These are phyloP conservation scores for Ginglymostoma cirratum DNA, from an alignment of 2,113 vertebrate species.

Conservation along the genomic window DNA sequence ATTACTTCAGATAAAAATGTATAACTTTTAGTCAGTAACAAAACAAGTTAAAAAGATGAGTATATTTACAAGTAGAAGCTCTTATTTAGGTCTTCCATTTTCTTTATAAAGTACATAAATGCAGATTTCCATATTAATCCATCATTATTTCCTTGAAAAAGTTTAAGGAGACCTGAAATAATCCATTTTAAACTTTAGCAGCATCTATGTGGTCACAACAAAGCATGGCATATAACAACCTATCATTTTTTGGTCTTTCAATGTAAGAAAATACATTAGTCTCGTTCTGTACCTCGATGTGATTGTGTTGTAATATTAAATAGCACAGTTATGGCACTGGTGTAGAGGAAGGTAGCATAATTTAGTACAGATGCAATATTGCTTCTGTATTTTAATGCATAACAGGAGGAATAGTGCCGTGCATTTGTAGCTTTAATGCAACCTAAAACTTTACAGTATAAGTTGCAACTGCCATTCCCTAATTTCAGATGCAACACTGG, in stretches of 20 bases:
- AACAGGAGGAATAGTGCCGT: background rate
- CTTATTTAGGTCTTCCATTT: background rate
- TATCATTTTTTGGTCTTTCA: background rate
- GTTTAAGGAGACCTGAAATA: background rate
- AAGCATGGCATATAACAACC: background rate
- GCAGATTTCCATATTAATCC: background rate
- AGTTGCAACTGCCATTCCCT: background rate
- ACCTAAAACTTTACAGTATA: background rate
- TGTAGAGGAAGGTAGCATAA: background rate
- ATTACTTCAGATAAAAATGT: slow-evolving; percentile 3
- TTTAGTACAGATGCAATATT: background rate
- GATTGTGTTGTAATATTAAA: background rate
- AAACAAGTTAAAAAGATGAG: background rate
- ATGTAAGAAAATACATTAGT: background rate
- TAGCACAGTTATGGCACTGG: background rate
- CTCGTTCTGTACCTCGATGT: background rate
- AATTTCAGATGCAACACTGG: background rate
- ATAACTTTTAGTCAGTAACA: background rate
- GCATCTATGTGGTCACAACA: background rate
- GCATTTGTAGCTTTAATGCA: background rate
- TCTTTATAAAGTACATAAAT: background rate
- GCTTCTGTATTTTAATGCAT: background rate
- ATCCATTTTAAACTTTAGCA: background rate
- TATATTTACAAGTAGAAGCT: background rate
- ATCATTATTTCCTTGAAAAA: background rate